Conservation (phyloP, 2,797 vertebrate genomes). For the Pterois miles region DNA sequence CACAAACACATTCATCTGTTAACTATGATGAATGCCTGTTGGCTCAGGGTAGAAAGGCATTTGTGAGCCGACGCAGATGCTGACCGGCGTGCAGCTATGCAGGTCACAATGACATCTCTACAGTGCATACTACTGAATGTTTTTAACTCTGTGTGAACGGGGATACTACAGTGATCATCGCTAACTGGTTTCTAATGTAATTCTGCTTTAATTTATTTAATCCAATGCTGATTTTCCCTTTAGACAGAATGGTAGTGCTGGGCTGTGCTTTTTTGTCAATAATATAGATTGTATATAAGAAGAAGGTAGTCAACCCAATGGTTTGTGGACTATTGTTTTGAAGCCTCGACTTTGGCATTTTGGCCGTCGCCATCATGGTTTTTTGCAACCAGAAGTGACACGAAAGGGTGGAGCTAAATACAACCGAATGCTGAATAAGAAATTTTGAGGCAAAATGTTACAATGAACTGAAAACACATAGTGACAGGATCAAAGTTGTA, state of each 20-base stretch:
- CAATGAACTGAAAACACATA: background rate
- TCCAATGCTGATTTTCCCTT: background rate
- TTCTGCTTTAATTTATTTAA: background rate
- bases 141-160: constrained; percentile 34
- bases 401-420: background rate
- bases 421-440: background rate
- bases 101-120: constrained; percentile 68
- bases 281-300: background rate
- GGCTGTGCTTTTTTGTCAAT: background rate
- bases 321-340: background rate
- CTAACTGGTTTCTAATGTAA: background rate
- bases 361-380: background rate
- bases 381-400: background rate
- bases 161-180: background rate
- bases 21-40: constrained; percentile 60
- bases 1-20: constrained; percentile 23
- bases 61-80: constrained; percentile 52
- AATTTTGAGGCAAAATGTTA: background rate
- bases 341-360: background rate
- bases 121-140: constrained; percentile 2
- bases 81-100: constrained; percentile 38
- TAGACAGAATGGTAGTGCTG: background rate
- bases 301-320: background rate
- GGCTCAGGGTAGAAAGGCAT: constrained; percentile 56
- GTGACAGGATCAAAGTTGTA: background rate